Base-by-base conservation (phyloP, 2,888 invertebrate genomes). In the Nesidiocoris tenuis region DNA sequence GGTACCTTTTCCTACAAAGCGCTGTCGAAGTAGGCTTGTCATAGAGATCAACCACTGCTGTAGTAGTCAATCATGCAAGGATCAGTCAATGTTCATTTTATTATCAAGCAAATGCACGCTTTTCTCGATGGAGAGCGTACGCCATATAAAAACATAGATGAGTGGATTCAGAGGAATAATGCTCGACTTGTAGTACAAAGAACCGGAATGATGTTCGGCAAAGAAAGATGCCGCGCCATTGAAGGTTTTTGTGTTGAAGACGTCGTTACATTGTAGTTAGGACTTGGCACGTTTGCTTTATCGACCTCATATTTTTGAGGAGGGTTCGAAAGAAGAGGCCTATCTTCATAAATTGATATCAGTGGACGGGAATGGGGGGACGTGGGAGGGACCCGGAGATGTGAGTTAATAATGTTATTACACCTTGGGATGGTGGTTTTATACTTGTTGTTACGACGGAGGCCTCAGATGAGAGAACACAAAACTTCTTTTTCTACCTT, bases 371-470 rank as follows among this genome's bases (percentile, higher is more conserved):
- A 12, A 9, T 56, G 64, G 17, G 61, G 74, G 74, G 74, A 23
- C 74, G 23, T 21, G 57, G 56, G 39, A 39, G 61, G 39, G 39
- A 17, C 64, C 64, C 16, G 61, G 74, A 64, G 74, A 23, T 64
- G 23, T 21, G 56, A 23, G 64, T 64, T 75, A 75, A 75, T 75
- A 75, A 75, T 75, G 75, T 75, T 75, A 75, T 75, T 75, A 75
- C 75, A 75, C 75, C 75, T 75, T 18, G 59, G 59, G 57, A 57
- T 19, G 59, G 70, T 70, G 39, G 72, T 63, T 39, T 39, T 54
- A 25, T 72, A 61, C 39, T 72, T 72, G 72, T 72, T 39, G 72
- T 61, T 39, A 39, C 21, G 63, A 61, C 61, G 55, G 61, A 25
- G 39, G 61, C 61, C 12, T 3, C 3, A 39, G 39, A 39, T 39